Evolutionary conservation across 2,113 vertebrate genomes (phyloP), one percentile per base, ranked within the genome.

Genomic region (Chinchilla lanigera): DNA sequence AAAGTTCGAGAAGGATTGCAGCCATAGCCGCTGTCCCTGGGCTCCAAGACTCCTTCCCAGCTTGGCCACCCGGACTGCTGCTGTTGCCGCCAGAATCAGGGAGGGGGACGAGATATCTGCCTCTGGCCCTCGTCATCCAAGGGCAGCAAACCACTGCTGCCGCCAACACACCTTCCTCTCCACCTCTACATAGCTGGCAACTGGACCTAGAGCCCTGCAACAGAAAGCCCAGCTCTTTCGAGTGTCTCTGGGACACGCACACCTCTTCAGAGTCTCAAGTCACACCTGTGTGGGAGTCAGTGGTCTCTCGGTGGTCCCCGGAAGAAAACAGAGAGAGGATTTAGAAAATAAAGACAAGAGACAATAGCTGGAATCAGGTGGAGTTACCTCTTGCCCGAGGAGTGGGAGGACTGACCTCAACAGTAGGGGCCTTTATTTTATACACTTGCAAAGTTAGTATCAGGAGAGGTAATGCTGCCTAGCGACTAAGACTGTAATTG

Each of bases 1-100:
- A 94, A 86, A 89, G 80, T 81, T 61, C 87, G 71, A 75, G 92
- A 84, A 69, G 20, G n/a, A 52, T 71, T 96, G 41, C n/a, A 95
- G n/a, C 35, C 85, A 19, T 73, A 80, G 75, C 93, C 63, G 22
- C 10, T 69, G 52, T 50, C 9, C 44, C 52, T 33, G 6, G 73
- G 86, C 50, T 96, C n/a, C 3, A 73, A 82, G 77, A 89, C 60
- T 56, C 22, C 9, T 75, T 95, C 86, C 89, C 73, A 86, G 94
- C 38, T 30, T 67, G 56, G 44, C 78, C 83, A 77, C 41, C 69
- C 1, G 1, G 67, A 52, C 19, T 60, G 73, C 67, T 80, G 22
- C 35, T 73, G 0, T n/a, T 77, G 47, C 67, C 60, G 33, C n/a
- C 38, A 28, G 41, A 22, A 9, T 73, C 87, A n/a, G 44, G 52